phyloP scores from a whole-genome alignment of 2,113 vertebrate species.

The Pandion haliaetus region DNA sequence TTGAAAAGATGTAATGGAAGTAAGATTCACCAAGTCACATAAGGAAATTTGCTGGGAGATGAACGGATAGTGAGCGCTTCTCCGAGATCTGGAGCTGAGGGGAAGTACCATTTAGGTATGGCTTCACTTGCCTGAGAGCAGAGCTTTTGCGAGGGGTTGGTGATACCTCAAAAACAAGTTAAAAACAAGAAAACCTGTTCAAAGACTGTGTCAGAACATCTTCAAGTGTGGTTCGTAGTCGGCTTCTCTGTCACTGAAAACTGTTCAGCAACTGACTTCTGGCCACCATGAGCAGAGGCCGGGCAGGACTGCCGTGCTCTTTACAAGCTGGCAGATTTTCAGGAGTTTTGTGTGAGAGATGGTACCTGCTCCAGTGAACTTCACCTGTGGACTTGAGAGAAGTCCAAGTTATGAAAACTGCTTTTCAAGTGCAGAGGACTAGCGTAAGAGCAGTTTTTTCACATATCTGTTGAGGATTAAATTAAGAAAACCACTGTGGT shows the following conservation, averaged over 20 bases:
- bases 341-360: neutral
- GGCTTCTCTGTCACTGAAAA: neutral
- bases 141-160: neutral
- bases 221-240: neutral
- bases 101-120: neutral
- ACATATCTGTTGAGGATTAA: neutral
- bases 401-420: neutral
- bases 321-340: neutral
- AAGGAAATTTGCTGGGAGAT: neutral
- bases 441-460: neutral
- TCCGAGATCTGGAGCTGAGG: neutral
- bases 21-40: neutral
- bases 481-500: neutral
- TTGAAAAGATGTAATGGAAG: neutral
- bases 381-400: neutral
- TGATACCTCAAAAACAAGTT: neutral
- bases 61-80: neutral
- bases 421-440: neutral
- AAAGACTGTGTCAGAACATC: neutral
- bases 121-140: neutral
- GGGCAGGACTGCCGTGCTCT: neutral
- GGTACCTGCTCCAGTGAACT: neutral
- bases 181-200: neutral
- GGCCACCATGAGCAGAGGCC: fast-evolving
- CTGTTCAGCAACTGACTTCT: neutral